Conservation (phyloP, 2,888 invertebrate species). For the Cephalotes varians region DNA sequence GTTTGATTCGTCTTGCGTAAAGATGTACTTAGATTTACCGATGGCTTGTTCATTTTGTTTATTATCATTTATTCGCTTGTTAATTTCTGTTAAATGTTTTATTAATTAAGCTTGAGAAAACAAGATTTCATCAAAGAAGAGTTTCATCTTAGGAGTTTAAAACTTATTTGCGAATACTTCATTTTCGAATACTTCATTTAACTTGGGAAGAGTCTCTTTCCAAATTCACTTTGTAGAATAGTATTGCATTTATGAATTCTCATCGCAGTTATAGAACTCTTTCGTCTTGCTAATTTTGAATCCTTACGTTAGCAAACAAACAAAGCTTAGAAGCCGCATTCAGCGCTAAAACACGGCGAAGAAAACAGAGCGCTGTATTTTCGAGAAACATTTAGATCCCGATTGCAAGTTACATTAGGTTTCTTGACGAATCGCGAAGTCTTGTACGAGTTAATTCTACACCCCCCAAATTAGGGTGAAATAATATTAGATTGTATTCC, state of each 20-base stretch:
- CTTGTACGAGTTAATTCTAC: conserved; percentile 18
- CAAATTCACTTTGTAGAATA: background rate
- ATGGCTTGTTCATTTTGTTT: background rate
- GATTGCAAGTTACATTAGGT: background rate
- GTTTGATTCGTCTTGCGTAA: background rate
- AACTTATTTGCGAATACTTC: background rate
- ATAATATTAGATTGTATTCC: background rate
- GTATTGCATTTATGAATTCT: background rate
- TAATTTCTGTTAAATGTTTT: background rate
- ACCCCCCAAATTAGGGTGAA: conserved; percentile 34
- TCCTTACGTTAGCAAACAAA: background rate
- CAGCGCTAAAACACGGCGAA: conserved; percentile 19
- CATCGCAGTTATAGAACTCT: background rate
- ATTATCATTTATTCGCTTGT: background rate
- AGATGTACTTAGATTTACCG: background rate
- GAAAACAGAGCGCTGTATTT: background rate
- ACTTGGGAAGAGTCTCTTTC: background rate
- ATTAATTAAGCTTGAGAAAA: background rate
- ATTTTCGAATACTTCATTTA: too few species aligned
- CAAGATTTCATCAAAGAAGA: background rate
- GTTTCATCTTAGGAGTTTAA: background rate
- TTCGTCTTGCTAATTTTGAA: background rate
- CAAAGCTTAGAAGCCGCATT: background rate
- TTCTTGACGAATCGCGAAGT: conserved; percentile 9
- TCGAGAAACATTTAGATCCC: conserved; percentile 23